Conservation (phyloP, 2,888 invertebrate species). For the Odontocerum albicorne region DNA sequence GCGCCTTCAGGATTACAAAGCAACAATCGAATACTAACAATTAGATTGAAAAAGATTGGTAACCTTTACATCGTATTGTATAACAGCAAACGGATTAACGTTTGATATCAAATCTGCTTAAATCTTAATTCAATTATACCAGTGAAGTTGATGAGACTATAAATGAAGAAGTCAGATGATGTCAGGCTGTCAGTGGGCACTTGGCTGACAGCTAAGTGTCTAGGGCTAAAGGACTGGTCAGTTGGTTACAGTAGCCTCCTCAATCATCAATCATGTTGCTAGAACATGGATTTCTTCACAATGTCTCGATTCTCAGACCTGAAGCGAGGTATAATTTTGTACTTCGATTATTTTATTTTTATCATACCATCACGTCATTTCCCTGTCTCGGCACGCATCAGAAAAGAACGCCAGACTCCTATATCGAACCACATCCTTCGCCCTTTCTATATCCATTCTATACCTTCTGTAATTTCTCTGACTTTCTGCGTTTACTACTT, state of each 20-base stretch:
- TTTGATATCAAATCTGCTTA: conserved; percentile 11
- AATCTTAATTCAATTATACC: conserved; percentile 17
- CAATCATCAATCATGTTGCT: conserved; percentile 22
- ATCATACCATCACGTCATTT: too few relatives aligned
- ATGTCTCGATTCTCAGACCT: conserved; percentile 27
- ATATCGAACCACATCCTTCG: too few relatives aligned
- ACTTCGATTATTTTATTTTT: too few relatives aligned
- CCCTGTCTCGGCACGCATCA: too few relatives aligned
- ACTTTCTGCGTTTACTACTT: too few relatives aligned
- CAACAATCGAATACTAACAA: conserved; percentile 6
- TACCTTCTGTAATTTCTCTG: too few relatives aligned
- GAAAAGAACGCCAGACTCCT: too few relatives aligned
- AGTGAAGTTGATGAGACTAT: conserved; percentile 10
- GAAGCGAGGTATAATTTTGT: conserved; percentile 30
- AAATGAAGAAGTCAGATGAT: neutral
- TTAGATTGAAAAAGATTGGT: too few relatives aligned
- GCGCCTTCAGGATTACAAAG: neutral
- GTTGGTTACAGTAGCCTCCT: neutral
- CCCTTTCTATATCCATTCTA: too few relatives aligned
- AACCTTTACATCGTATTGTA: conserved; percentile 1
- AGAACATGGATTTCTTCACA: conserved; percentile 23
- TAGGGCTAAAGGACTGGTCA: conserved; percentile 21
- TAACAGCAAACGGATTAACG: conserved; percentile 10
- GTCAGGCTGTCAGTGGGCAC: conserved; percentile 31
- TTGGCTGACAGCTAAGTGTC: conserved; percentile 31